phyloP scores from a whole-genome alignment of 2,888 invertebrate species.

The Aleiodes leptofemur region DNA sequence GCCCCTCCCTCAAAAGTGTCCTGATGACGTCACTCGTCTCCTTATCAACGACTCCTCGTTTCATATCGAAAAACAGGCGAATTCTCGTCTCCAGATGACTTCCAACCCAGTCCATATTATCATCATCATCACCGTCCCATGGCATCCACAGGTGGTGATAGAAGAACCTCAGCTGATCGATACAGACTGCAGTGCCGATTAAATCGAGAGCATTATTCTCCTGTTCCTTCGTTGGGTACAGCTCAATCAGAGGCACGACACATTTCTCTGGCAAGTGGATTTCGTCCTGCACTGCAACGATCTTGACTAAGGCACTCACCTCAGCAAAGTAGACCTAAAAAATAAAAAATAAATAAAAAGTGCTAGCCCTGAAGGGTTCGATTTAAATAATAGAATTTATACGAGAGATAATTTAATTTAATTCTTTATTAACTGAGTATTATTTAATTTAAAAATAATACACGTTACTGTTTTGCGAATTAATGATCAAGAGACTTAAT shows the following conservation, averaged over 20 bases:
- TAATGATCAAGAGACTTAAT: too few species aligned
- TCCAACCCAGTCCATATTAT: slow-evolving; percentile 78
- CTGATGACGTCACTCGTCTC: slow-evolving; percentile 77
- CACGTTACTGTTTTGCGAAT: too few species aligned
- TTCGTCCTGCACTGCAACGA: slow-evolving; percentile 81
- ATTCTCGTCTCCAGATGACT: slow-evolving; percentile 78
- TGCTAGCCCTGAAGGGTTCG: too few species aligned
- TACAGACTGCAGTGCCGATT: slow-evolving; percentile 79
- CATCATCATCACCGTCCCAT: slow-evolving; percentile 83
- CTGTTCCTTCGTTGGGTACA: slow-evolving; percentile 82
- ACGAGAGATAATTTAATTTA: too few species aligned
- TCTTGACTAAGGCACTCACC: slow-evolving; percentile 78
- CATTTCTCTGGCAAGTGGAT: slow-evolving; percentile 80
- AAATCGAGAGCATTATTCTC: slow-evolving; percentile 78
- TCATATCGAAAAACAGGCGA: slow-evolving; percentile 79
- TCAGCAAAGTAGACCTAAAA: slow-evolving; percentile 77
- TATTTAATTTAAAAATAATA: too few species aligned
- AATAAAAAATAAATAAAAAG: too few species aligned
- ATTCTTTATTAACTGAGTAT: too few species aligned
- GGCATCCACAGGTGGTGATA: slow-evolving; percentile 83
- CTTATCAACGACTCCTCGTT: slow-evolving; percentile 76
- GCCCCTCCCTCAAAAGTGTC: slow-evolving; percentile 77
- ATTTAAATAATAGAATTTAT: too few species aligned
- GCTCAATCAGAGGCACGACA: slow-evolving; percentile 79
- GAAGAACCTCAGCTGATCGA: slow-evolving; percentile 82